Base-by-base conservation (phyloP, 30 jellyfish, hydroid and myxozoan genomes). In the Hydractinia echinata region DNA sequence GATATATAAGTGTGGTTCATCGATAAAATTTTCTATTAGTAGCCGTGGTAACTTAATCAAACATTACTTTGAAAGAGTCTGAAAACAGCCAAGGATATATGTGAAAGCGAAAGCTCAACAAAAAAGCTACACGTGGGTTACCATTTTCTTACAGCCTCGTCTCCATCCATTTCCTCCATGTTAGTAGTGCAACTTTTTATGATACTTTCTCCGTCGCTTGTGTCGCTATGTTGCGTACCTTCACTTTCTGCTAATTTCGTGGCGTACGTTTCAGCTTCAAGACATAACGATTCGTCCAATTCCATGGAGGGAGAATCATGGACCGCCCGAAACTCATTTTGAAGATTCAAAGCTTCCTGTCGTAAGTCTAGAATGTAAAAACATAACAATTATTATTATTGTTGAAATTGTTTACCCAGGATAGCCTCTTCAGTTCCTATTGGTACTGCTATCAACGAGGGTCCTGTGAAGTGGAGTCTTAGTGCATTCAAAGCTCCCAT, bases 81-180 rank as follows among this genome's bases (percentile, higher is more conserved):
- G 16, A 60, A 60, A 60, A 60, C 70, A 60, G 70, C 2, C 16
- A 60, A 0, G 18, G 18, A 14, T 60, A 60, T 16, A 14, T 60
- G 70, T 13, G 18, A 60, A 14, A 60, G 44, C 2, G 44, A 30
- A 30, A 30, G 2, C 44, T 30, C 44, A 30, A 30, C 44, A 30
- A 30, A 58, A 58, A 58, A 13, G 15, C 19, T 58, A 58, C 15
- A 13, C 4, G 51, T 49, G 15, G 1, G 89, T 78, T 76, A 92
- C 99, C 99, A 94, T 55, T 81, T 88, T 56, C 89, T 82, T 15
- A 94, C 88, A 14, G 97, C 99, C 68, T 94, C 99, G 49, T 85
- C 96, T 55, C 95, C 99, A 10, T 89, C 72, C 99, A 94, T 84
- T 71, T 88, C 96, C 62, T 67, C 88, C 72, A 79, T 87, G 13